These are phyloP conservation scores for Esox masquinongy DNA, from an alignment of 2,797 vertebrate species.

Conservation along the genomic window DNA sequence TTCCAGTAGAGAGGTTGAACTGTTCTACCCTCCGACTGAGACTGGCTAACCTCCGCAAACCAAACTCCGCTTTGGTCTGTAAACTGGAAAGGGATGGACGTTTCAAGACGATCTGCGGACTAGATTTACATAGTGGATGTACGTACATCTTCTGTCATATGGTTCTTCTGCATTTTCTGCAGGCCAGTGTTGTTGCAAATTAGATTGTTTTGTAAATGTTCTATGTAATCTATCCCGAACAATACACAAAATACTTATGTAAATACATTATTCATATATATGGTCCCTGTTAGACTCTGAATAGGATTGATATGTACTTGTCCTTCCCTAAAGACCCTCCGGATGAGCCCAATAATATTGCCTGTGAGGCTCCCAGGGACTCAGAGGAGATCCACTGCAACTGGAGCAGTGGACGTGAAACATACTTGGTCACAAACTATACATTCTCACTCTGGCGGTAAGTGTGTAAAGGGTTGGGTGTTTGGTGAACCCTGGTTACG, in stretches of 20 bases:
- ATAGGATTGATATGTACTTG: not conserved
- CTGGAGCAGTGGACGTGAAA: slow-evolving; percentile 61
- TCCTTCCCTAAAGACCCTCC: slow-evolving; percentile 64
- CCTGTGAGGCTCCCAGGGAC: slow-evolving; percentile 57
- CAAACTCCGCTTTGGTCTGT: slow-evolving; percentile 61
- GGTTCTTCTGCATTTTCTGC: not conserved
- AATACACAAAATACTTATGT: slow-evolving; percentile 7
- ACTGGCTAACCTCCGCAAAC: slow-evolving; percentile 56
- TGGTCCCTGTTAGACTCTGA: not conserved
- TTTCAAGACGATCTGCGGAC: slow-evolving; percentile 58
- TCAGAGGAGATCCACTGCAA: slow-evolving; percentile 62
- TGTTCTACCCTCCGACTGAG: slow-evolving; percentile 60
- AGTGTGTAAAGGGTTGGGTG: slow-evolving; percentile 4
- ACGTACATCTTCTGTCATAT: slow-evolving; percentile 39
- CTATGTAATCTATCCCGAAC: not conserved
- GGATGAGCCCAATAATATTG: slow-evolving; percentile 61
- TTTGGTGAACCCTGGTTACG: not conserved
- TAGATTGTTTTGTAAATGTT: slow-evolving; percentile 60
- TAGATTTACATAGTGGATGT: slow-evolving; percentile 64
- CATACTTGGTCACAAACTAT: slow-evolving; percentile 60
- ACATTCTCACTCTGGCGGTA: slow-evolving; percentile 66
- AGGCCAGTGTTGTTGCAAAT: not conserved
- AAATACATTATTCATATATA: not conserved
- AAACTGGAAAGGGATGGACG: not conserved
- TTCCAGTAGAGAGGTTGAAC: slow-evolving; percentile 46